Evolutionary conservation across 2,797 vertebrate species (phyloP).

Genomic region (Protonibea diacanthus): DNA sequence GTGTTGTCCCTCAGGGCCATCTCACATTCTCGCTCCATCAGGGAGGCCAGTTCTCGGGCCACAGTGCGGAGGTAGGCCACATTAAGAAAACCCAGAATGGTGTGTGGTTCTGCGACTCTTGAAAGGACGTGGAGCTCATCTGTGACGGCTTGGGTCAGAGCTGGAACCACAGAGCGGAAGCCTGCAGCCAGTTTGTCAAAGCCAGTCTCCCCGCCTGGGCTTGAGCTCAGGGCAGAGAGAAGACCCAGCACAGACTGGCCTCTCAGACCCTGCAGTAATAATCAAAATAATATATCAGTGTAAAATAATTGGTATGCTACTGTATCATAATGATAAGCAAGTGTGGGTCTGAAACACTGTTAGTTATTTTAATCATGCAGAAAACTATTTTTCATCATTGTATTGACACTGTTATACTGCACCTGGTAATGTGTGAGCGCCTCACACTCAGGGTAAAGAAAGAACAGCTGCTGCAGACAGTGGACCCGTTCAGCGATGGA

Average conservation of each 20-base stretch:
- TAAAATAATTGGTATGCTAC: background rate
- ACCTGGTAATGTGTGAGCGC: conserved; percentile 90
- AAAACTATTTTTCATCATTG: background rate
- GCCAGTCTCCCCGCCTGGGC: conserved; percentile 82
- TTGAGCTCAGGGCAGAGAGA: conserved; percentile 80
- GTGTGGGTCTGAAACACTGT: background rate
- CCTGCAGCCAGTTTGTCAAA: conserved; percentile 86
- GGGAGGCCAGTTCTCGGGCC: conserved; percentile 86
- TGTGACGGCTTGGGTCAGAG: conserved; percentile 85
- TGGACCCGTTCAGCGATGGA: conserved; percentile 82
- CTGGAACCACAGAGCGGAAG: conserved; percentile 83
- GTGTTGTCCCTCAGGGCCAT: conserved; percentile 89
- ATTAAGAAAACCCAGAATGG: conserved; percentile 90
- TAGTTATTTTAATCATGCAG: background rate
- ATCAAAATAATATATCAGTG: background rate
- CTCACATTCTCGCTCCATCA: conserved; percentile 91
- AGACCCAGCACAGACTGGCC: conserved; percentile 83
- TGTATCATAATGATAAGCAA: background rate
- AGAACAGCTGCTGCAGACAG: conserved; percentile 89
- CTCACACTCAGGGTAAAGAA: conserved; percentile 92
- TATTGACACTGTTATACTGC: background rate
- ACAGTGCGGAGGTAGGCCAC: conserved; percentile 89
- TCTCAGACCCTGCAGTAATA: conserved; percentile 81
- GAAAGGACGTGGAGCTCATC: conserved; percentile 90
- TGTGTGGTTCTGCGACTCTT: conserved; percentile 84